phyloP scores from a whole-genome alignment of 1,140 invertebrate genomes.

The Agrilus planipennis region DNA sequence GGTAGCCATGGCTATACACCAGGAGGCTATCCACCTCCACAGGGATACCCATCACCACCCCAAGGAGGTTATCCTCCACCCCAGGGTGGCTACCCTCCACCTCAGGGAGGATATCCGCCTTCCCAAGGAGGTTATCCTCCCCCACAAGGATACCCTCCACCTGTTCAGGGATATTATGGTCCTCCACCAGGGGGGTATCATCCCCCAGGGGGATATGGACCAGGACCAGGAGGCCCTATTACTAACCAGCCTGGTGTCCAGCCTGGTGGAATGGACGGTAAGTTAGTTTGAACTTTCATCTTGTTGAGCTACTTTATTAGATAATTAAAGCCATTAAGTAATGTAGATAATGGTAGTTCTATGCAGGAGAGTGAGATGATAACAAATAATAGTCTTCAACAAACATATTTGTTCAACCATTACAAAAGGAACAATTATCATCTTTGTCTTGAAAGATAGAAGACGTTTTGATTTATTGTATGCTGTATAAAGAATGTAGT shows the following conservation, averaged over 20 bases:
- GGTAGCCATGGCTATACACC: too few species aligned
- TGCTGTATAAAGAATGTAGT: constrained; percentile 11
- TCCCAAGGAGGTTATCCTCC: constrained; percentile 11
- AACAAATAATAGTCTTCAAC: too few species aligned
- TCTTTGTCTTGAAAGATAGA: not conserved
- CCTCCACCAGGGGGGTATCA: not conserved
- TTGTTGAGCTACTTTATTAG: not conserved
- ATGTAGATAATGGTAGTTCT: too few species aligned
- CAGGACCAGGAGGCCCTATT: constrained; percentile 8
- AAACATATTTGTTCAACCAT: not conserved
- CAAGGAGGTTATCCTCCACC: constrained; percentile 9
- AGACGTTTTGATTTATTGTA: not conserved
- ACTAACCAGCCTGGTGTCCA: constrained; percentile 10
- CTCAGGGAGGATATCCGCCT: constrained; percentile 10
- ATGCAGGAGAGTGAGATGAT: too few species aligned
- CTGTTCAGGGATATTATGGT: constrained; percentile 1
- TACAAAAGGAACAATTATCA: not conserved
- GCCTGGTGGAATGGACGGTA: not conserved
- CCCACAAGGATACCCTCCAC: constrained; percentile 6
- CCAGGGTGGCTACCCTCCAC: not conserved
- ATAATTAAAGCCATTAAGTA: too few species aligned
- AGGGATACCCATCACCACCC: constrained; percentile 13
- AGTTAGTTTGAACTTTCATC: not conserved
- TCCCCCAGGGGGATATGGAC: not conserved
- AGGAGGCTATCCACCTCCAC: constrained; percentile 13